Evolutionary conservation across 2,113 vertebrate genomes (phyloP).

Genomic region (Clarias gariepinus): DNA sequence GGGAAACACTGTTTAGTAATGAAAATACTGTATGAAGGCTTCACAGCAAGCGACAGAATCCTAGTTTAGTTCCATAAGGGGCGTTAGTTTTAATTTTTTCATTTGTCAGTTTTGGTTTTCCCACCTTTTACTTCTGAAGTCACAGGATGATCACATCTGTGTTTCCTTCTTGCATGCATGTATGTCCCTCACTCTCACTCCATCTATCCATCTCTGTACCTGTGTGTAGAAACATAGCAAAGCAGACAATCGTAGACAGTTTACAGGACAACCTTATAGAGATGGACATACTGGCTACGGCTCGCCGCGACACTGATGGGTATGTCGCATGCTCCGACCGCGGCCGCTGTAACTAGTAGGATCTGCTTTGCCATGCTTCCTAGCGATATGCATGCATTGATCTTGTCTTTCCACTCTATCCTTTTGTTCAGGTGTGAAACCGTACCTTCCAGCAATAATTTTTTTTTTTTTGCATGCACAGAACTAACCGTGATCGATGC

Average conservation of each 20-base stretch:
- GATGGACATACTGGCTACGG: slow-evolving; percentile 98
- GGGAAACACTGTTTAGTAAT: slow-evolving; percentile 43
- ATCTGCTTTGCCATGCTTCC: slow-evolving; percentile 65
- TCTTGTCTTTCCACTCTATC: slow-evolving; percentile 52
- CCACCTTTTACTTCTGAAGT: slow-evolving; percentile 46
- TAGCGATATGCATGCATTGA: slow-evolving; percentile 1
- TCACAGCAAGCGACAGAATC: background rate
- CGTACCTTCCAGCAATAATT: slow-evolving; percentile 10
- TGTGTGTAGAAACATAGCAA: slow-evolving; percentile 99
- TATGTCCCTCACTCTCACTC: slow-evolving; percentile 91
- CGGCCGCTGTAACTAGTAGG: slow-evolving; percentile 41
- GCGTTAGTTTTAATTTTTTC: slow-evolving; percentile 58
- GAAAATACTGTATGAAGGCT: slow-evolving; percentile 16
- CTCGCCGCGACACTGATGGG: slow-evolving; percentile 93
- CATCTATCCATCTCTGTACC: slow-evolving; percentile 87
- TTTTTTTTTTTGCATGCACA: slow-evolving; percentile 3
- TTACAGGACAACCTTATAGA: slow-evolving; percentile 99
- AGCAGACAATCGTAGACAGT: slow-evolving; percentile 99
- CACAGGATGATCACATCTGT: slow-evolving; percentile 46
- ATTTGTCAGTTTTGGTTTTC: slow-evolving; percentile 50
- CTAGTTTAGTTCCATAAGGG: slow-evolving; percentile 73
- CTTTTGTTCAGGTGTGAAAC: slow-evolving; percentile 12
- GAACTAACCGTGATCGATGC: slow-evolving; percentile 23
- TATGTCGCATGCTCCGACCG: slow-evolving; percentile 80
- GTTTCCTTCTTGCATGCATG: slow-evolving; percentile 74